These are phyloP conservation scores for Sylvilagus bachmani DNA, from an alignment of 2,113 vertebrate species.

Conservation along the genomic window DNA sequence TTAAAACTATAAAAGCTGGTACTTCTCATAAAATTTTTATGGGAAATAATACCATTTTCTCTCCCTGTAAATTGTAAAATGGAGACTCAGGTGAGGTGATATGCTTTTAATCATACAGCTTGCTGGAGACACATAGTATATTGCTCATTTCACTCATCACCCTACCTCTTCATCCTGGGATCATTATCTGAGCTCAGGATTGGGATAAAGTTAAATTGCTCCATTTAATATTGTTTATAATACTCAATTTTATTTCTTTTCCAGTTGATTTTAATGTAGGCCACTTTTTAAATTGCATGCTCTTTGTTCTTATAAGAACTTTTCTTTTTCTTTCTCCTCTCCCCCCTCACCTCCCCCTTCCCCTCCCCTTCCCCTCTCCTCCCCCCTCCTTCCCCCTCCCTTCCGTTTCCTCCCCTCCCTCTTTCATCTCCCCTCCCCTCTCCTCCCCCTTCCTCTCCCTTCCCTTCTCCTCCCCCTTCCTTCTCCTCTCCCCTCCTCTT, in stretches of 20 bases:
- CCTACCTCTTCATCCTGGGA: neutral
- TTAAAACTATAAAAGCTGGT: too few relatives aligned
- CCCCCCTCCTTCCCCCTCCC: too few relatives aligned
- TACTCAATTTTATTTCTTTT: slow-evolving; percentile 53
- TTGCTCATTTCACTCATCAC: neutral
- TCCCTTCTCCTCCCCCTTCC: too few relatives aligned
- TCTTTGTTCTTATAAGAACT: too few relatives aligned
- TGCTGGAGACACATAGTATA: neutral
- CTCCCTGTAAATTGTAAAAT: neutral
- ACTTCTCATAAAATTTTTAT: too few relatives aligned
- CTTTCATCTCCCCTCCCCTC: too few relatives aligned
- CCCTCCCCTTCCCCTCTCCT: too few relatives aligned
- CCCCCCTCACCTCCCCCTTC: too few relatives aligned
- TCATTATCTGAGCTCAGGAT: neutral
- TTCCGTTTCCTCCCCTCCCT: too few relatives aligned
- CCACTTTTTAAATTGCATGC: neutral
- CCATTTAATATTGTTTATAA: slow-evolving; percentile 24
- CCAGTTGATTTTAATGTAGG: slow-evolving; percentile 10
- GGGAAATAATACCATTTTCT: neutral
- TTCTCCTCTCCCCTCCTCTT: too few relatives aligned
- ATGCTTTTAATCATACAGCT: neutral
- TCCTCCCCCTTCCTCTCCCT: too few relatives aligned
- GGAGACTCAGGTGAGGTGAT: neutral
- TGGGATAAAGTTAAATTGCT: neutral
- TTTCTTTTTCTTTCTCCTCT: too few relatives aligned